phyloP scores from a whole-genome alignment of 2,797 vertebrate genomes.

The Premnoplex brunnescens region DNA sequence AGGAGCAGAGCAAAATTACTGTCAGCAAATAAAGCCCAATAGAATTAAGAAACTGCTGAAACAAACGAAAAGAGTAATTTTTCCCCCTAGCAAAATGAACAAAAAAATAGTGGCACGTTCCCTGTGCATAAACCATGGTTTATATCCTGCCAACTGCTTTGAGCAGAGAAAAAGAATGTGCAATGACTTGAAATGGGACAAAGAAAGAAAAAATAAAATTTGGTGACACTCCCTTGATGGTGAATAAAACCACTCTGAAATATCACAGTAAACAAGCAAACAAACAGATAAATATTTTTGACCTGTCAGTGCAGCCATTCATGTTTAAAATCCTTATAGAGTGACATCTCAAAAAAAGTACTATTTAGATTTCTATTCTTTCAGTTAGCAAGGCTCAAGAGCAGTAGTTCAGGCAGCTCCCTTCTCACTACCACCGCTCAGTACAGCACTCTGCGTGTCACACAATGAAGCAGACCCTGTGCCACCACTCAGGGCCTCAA shows the following conservation, averaged over 20 bases:
- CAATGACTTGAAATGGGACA: background rate
- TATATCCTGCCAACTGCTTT: background rate
- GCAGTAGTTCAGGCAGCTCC: background rate
- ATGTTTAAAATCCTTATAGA: background rate
- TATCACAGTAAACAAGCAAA: background rate
- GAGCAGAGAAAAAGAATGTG: background rate
- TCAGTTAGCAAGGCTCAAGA: background rate
- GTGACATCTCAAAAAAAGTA: background rate
- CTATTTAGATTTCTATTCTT: background rate
- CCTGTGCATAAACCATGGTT: background rate
- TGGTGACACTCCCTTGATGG: background rate
- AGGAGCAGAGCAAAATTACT: background rate
- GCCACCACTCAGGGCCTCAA: background rate
- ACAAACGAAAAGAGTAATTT: constrained; percentile 48
- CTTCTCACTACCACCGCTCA: background rate
- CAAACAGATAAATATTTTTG: background rate
- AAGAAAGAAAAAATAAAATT: constrained; percentile 19
- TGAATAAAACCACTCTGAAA: background rate
- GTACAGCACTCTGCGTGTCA: rapidly evolving
- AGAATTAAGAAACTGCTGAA: constrained; percentile 17
- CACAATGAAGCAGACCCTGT: background rate
- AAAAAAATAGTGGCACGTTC: background rate
- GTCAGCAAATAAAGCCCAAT: background rate
- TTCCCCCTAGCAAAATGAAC: background rate
- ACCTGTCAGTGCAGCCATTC: background rate